Evolutionary conservation across 1,140 invertebrate species (phyloP).

Genomic region (Thalassaphorura encarpata): DNA sequence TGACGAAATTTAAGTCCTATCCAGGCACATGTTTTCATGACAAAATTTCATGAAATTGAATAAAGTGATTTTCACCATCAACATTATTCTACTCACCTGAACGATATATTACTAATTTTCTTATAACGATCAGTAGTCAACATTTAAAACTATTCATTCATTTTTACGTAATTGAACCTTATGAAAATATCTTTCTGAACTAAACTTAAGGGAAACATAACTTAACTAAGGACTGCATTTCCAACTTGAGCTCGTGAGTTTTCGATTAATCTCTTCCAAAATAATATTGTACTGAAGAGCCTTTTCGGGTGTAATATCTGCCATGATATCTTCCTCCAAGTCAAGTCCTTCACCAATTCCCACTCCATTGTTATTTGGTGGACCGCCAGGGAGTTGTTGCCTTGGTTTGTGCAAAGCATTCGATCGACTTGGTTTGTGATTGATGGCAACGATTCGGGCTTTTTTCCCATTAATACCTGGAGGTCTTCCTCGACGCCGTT

Average conservation of each 20-base stretch:
- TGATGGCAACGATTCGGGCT: neutral
- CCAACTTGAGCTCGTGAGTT: slow-evolving; percentile 29
- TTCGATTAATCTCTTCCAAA: slow-evolving; percentile 39
- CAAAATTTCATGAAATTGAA: too few relatives aligned
- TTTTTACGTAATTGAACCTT: too few relatives aligned
- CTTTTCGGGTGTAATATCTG: slow-evolving; percentile 36
- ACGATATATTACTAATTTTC: too few relatives aligned
- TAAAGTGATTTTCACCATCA: too few relatives aligned
- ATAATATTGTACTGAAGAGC: slow-evolving; percentile 37
- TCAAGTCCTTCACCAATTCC: slow-evolving; percentile 1
- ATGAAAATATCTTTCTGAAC: too few relatives aligned
- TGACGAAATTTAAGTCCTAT: too few relatives aligned
- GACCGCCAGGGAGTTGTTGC: neutral
- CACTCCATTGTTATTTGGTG: neutral
- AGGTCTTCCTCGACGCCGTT: neutral
- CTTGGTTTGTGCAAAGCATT: neutral
- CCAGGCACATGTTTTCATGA: too few relatives aligned
- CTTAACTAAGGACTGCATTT: too few relatives aligned
- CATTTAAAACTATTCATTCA: too few relatives aligned
- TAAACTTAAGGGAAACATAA: too few relatives aligned
- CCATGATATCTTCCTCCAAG: slow-evolving; percentile 38
- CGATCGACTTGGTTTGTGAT: neutral
- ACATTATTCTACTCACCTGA: too few relatives aligned
- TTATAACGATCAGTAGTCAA: too few relatives aligned
- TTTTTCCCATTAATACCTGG: neutral